Base-by-base conservation (phyloP, 2,113 vertebrate genomes). In the Plectropomus leopardus region DNA sequence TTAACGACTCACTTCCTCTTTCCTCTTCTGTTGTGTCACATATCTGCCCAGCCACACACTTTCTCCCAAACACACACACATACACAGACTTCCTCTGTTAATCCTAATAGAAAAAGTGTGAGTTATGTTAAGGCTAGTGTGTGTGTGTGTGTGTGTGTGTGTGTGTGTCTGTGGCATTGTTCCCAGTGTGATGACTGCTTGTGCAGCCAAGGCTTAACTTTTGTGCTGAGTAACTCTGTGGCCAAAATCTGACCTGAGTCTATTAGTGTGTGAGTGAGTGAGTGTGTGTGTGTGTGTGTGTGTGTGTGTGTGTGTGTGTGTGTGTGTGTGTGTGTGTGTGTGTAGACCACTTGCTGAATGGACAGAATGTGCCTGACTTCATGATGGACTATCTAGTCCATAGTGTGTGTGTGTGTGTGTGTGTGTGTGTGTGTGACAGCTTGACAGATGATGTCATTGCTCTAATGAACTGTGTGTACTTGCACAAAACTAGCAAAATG, bases 151-250 rank as follows among this genome's bases (percentile, higher is more conserved):
- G 72, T 72, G 78, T 63, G 58, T 72, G 50, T 64, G 51, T 64
- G 63, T 65, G 51, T 28, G 10, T 82, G 54, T 75, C 50, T 69
- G 64, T 75, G 34, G 58, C 80, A 82, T 86, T 91, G 87, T 86
- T 83, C 45, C 32, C 54, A 57, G 72, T 78, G 74, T 73, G 79
- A 87, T 84, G 84, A 82, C 58, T 55, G 74, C 60, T 67, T 78
- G 50, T 86, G 47, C 72, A 86, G 72, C 57, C 50, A 75, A 76
- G 78, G 86, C 72, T 92, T 90, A 90, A 77, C 78, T 82, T 90
- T 88, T 78, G 60, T 92, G 84, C 89, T 90, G 86, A 92, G 75
- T 78, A 89, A 88, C 78, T 60, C 53, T 55, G 54, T 87, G 77
- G 65, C 71, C 78, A 76, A 64, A 78, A 51, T 86, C 61, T 88